These are phyloP conservation scores for Glomeris maerens DNA, from an alignment of 1,140 invertebrate genomes.

Conservation along the genomic window DNA sequence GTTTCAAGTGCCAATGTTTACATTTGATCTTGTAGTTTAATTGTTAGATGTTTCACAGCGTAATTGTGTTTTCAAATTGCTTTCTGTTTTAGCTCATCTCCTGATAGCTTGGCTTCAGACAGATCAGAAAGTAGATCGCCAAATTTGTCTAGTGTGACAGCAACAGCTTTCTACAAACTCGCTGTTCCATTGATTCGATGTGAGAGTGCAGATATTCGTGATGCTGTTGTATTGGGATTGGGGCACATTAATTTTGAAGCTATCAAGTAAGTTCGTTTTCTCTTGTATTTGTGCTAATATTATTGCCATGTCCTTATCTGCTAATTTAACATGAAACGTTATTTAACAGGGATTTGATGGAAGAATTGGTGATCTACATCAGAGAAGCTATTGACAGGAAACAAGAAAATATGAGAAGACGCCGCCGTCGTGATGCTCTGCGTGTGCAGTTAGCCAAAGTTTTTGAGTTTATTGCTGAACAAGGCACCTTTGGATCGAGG, in stretches of 20 bases:
- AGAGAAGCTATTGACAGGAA: slow-evolving; percentile 95
- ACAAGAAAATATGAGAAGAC: slow-evolving; percentile 83
- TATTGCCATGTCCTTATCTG: too few species aligned
- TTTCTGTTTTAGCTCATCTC: slow-evolving; percentile 45
- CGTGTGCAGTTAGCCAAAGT: slow-evolving; percentile 78
- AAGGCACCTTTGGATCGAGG: slow-evolving; percentile 80
- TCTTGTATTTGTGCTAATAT: slow-evolving; percentile 11
- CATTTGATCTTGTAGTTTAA: too few species aligned
- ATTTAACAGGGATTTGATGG: slow-evolving; percentile 71
- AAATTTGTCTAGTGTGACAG: slow-evolving; percentile 42
- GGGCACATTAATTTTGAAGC: slow-evolving; percentile 85
- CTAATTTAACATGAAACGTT: slow-evolving; percentile 3
- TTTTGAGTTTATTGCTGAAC: slow-evolving; percentile 79
- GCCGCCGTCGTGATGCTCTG: slow-evolving; percentile 79
- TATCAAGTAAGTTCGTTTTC: slow-evolving; percentile 55
- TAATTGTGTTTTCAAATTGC: slow-evolving; percentile 10
- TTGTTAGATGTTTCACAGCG: too few species aligned
- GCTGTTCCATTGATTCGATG: slow-evolving; percentile 75
- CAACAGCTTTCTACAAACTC: slow-evolving; percentile 75
- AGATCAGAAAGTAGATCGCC: slow-evolving; percentile 41
- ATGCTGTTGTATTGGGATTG: slow-evolving; percentile 80
- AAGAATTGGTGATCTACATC: slow-evolving; percentile 79
- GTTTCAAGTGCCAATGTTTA: too few species aligned
- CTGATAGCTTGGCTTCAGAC: slow-evolving; percentile 67
- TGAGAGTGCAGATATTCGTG: slow-evolving; percentile 81